Conservation (phyloP, 2,797 vertebrate species). For the Pangasius djambal region DNA sequence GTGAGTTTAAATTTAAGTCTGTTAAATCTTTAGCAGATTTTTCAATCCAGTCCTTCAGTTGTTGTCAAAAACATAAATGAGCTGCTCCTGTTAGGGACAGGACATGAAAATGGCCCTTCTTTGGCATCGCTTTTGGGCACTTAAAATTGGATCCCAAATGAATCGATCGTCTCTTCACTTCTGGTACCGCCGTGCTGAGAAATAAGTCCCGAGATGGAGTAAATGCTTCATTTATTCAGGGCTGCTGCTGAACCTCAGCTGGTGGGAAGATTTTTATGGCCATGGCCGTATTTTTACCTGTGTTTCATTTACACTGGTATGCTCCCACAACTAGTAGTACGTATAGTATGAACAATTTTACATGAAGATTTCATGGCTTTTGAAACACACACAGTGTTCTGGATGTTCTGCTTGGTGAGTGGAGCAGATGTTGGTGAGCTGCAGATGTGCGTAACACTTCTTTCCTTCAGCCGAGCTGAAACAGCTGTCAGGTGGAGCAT, state of each 20-base stretch:
- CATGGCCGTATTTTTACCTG: not conserved
- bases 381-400: not conserved
- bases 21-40: not conserved
- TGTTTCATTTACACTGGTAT: not conserved
- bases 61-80: too few species aligned
- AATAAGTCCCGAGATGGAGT: not conserved
- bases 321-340: not conserved
- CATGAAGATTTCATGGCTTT: not conserved
- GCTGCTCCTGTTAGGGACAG: not conserved
- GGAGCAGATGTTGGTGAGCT: conserved; percentile 52
- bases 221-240: not conserved
- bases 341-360: not conserved
- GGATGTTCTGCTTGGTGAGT: conserved; percentile 25
- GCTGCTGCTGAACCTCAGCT: not conserved
- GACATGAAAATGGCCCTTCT: not conserved
- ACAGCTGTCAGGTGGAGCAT: conserved; percentile 43
- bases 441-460: conserved; percentile 51
- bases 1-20: not conserved
- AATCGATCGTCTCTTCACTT: not conserved
- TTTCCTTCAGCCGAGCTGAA: conserved; percentile 36
- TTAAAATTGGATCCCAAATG: not conserved
- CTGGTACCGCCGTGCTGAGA: not conserved
- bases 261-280: not conserved
- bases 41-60: not conserved
- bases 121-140: not conserved